Conservation (phyloP, 2,888 invertebrate species). For the Erynnis tages region DNA sequence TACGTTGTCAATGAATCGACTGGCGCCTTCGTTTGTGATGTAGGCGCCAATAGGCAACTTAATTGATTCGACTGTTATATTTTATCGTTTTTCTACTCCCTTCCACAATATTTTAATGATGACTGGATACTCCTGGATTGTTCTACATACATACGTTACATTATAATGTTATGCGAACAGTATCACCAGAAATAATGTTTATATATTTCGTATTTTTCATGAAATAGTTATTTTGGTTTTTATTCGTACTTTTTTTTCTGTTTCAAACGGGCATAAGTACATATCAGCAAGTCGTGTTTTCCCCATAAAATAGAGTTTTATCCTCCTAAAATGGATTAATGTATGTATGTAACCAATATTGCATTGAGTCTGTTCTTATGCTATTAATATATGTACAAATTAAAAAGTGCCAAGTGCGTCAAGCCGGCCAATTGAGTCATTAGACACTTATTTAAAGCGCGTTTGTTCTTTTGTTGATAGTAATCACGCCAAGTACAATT, state of each 20-base stretch:
- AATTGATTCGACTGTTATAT: background rate
- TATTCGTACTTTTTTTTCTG: too few relatives aligned
- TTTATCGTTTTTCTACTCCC: background rate
- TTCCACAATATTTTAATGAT: too few relatives aligned
- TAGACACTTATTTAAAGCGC: background rate
- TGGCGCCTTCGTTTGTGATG: background rate
- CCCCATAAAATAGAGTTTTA: too few relatives aligned
- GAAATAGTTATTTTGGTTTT: too few relatives aligned
- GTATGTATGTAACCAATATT: background rate
- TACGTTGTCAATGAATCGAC: constrained; percentile 9
- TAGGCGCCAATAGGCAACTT: background rate
- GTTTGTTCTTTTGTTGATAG: constrained; percentile 6
- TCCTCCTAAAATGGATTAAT: too few relatives aligned
- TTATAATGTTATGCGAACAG: too few relatives aligned
- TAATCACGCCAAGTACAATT: constrained; percentile 6
- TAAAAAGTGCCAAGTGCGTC: constrained; percentile 17
- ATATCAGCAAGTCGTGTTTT: too few relatives aligned
- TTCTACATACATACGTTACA: too few relatives aligned
- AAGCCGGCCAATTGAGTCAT: constrained; percentile 12
- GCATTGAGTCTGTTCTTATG: background rate
- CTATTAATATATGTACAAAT: constrained; percentile 3
- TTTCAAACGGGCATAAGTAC: too few relatives aligned
- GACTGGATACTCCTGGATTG: too few relatives aligned
- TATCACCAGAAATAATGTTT: too few relatives aligned
- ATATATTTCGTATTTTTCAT: too few relatives aligned